phyloP scores from a whole-genome alignment of 2,797 vertebrate species.

The Alcedo quadribrachys region DNA sequence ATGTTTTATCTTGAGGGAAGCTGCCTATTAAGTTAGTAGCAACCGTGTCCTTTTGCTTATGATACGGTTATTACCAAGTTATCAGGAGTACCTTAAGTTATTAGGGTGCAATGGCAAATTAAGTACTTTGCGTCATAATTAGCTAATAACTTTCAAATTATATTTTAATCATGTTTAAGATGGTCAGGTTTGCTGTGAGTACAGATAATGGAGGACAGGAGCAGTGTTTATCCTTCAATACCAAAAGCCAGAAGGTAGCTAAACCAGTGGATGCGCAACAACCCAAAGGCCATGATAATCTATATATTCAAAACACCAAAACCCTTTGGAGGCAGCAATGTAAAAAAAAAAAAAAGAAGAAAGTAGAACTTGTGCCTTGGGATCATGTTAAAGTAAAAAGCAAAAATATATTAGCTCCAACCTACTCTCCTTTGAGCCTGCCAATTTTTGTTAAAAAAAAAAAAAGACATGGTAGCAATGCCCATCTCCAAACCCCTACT shows the following conservation, averaged over 20 bases:
- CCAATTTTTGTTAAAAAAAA: background rate
- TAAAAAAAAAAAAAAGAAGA: background rate
- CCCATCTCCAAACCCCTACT: background rate
- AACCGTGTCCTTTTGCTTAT: constrained; percentile 64
- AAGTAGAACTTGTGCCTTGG: background rate
- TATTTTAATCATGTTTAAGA: constrained; percentile 63
- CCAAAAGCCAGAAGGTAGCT: constrained; percentile 42
- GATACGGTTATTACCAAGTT: constrained; percentile 59
- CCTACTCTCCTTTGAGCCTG: background rate
- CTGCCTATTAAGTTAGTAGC: constrained; percentile 65
- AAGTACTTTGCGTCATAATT: constrained; percentile 67
- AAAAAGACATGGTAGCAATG: background rate
- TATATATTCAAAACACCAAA: background rate
- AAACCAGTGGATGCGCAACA: background rate
- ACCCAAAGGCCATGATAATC: constrained; percentile 39
- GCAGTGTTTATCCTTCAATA: constrained; percentile 7
- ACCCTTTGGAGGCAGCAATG: background rate
- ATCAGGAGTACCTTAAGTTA: constrained; percentile 67
- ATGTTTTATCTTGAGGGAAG: constrained; percentile 66
- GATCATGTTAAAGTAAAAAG: background rate
- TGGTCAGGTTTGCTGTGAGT: constrained; percentile 58
- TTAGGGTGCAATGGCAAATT: constrained; percentile 65
- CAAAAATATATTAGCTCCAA: background rate
- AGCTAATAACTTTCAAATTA: constrained; percentile 56
- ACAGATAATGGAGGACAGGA: constrained; percentile 30